Conservation (phyloP, 1,140 invertebrate species). For the Diploscapter pachys region DNA sequence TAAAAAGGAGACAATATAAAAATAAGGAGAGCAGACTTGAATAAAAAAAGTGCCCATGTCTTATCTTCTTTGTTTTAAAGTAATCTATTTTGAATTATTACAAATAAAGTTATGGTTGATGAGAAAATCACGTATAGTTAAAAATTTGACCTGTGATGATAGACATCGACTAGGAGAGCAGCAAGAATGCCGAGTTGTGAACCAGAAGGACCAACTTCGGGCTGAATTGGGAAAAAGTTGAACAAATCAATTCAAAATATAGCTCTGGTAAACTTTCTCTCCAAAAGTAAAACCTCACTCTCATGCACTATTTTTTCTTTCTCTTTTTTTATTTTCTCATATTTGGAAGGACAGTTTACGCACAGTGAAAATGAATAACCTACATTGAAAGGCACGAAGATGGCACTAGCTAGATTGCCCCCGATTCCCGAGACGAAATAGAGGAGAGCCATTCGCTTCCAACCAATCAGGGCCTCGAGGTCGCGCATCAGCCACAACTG, state of each 20-base stretch:
- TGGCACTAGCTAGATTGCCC: conserved; percentile 92
- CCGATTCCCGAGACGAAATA: conserved; percentile 89
- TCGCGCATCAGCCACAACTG: conserved; percentile 92
- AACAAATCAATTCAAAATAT: conserved; percentile 30
- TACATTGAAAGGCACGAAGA: conserved; percentile 92
- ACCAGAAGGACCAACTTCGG: conserved; percentile 80
- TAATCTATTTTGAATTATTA: conserved; percentile 8
- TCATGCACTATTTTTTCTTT: conserved; percentile 3
- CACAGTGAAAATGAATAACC: background rate
- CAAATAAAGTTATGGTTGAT: background rate
- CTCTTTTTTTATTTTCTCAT: background rate
- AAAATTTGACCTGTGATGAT: conserved; percentile 62
- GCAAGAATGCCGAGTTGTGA: conserved; percentile 87
- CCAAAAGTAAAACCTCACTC: conserved; percentile 14
- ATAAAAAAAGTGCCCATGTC: conserved; percentile 29
- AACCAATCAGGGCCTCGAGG: conserved; percentile 89
- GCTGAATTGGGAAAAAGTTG: conserved; percentile 62
- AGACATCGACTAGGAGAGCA: conserved; percentile 83
- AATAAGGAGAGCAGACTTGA: too few relatives aligned
- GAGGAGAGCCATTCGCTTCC: conserved; percentile 82
- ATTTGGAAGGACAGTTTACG: conserved; percentile 4
- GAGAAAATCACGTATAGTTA: background rate
- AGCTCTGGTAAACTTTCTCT: conserved; percentile 42
- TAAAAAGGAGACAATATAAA: too few relatives aligned
- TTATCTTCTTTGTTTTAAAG: conserved; percentile 19